Evolutionary conservation across 1,140 invertebrate genomes (phyloP).

Genomic region (Bombus vancouverensis): DNA sequence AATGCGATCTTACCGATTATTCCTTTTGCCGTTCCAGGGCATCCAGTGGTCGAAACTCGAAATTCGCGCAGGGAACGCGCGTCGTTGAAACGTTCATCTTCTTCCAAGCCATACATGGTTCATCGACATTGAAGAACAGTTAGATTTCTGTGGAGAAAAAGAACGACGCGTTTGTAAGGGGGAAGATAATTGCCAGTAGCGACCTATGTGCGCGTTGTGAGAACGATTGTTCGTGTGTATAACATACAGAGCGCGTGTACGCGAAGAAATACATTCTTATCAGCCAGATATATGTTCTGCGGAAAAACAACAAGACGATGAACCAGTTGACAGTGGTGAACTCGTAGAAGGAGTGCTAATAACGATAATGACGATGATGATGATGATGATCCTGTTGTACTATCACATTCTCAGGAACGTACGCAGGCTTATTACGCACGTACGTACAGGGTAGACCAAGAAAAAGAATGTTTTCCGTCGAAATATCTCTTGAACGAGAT

Average conservation of each 20-base stretch:
- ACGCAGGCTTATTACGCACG: neutral
- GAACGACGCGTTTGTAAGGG: neutral
- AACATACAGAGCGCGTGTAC: neutral
- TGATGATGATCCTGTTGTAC: slow-evolving; percentile 46
- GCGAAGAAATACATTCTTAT: slow-evolving; percentile 24
- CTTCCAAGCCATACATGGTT: neutral
- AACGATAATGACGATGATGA: slow-evolving; percentile 45
- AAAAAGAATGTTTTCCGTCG: neutral
- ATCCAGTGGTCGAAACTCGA: neutral
- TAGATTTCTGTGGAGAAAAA: slow-evolving; percentile 10
- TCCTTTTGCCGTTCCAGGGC: neutral
- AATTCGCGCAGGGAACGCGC: neutral
- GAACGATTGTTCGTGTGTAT: slow-evolving; percentile 1
- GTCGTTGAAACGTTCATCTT: neutral
- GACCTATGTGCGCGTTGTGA: neutral
- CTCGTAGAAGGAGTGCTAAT: slow-evolving; percentile 47
- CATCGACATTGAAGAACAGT: slow-evolving; percentile 37
- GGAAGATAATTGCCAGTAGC: slow-evolving; percentile 36
- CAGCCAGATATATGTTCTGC: neutral
- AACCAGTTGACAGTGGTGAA: slow-evolving; percentile 41
- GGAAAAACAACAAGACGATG: slow-evolving; percentile 28
- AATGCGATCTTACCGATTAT: neutral
- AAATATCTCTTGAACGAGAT: too few species aligned
- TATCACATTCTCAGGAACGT: slow-evolving; percentile 18
- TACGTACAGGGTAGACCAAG: neutral